A percentile compares a stretch with the other conserved stretches of the same genome.
Conservation (phyloP, 2,888 invertebrate species). For the Zeuzera pyrina region DNA sequence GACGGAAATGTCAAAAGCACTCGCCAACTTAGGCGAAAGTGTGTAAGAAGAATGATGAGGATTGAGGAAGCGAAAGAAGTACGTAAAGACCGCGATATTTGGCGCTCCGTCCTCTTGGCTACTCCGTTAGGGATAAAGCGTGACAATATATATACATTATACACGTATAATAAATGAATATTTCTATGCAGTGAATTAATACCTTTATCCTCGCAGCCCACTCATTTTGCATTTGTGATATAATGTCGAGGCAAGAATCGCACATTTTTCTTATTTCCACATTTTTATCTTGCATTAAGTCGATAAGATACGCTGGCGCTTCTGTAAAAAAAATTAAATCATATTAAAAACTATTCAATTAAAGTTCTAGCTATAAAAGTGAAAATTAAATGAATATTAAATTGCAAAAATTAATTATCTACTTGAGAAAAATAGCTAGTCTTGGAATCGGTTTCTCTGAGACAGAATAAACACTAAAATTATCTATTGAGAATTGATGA, state of each 20-base stretch:
- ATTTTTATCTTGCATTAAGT: constrained; percentile 98
- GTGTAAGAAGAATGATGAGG: too few species aligned
- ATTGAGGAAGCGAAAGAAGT: too few species aligned
- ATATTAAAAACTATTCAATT: neutral
- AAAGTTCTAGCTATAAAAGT: too few species aligned
- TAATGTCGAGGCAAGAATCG: constrained; percentile 94
- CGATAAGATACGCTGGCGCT: constrained; percentile 95
- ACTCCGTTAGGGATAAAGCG: too few species aligned
- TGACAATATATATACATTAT: neutral
- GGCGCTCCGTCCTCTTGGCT: too few species aligned
- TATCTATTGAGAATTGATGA: neutral
- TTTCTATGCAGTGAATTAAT: constrained; percentile 6
- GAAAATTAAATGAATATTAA: neutral
- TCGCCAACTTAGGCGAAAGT: too few species aligned
- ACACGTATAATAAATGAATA: neutral
- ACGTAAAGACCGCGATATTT: too few species aligned
- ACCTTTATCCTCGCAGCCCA: constrained; percentile 95
- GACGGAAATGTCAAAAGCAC: too few species aligned
- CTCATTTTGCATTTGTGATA: constrained; percentile 90
- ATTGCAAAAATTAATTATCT: neutral
- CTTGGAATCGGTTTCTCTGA: neutral
- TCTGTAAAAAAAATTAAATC: constrained; percentile 66
- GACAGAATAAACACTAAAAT: neutral
- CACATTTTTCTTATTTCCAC: constrained; percentile 94
- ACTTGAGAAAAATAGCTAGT: neutral